phyloP scores from a whole-genome alignment of 2,797 vertebrate species.

The Peromyscus eremicus region DNA sequence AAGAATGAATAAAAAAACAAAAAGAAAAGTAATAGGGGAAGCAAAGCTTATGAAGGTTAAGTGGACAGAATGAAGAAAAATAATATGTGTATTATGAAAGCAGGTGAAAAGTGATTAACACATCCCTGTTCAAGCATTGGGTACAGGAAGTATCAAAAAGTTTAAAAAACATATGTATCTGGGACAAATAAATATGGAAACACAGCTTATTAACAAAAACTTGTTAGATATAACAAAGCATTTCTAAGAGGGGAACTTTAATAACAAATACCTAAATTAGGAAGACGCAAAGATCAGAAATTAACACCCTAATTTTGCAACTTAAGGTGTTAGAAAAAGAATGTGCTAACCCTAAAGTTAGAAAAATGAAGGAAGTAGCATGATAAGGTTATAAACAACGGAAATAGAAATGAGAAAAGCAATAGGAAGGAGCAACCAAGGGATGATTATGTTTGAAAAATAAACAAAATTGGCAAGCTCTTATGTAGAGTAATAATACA shows the following conservation, averaged over 20 bases:
- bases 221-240: neutral
- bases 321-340: neutral
- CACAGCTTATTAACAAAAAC: neutral
- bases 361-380: neutral
- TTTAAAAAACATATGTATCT: neutral
- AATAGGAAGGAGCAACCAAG: neutral
- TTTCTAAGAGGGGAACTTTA: neutral
- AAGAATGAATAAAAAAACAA: neutral
- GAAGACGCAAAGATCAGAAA: neutral
- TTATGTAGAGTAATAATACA: neutral
- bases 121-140: neutral
- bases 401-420: neutral
- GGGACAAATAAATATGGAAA: neutral
- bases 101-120: neutral
- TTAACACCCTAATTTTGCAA: neutral
- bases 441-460: neutral
- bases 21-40: neutral
- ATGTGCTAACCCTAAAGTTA: neutral
- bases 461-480: neutral
- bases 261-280: neutral
- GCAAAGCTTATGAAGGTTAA: neutral
- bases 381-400: neutral
- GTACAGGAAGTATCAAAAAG: neutral
- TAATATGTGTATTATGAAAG: neutral
- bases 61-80: neutral